phyloP scores from a whole-genome alignment of 1,140 invertebrate genomes.

The Reticulitermes speratus region DNA sequence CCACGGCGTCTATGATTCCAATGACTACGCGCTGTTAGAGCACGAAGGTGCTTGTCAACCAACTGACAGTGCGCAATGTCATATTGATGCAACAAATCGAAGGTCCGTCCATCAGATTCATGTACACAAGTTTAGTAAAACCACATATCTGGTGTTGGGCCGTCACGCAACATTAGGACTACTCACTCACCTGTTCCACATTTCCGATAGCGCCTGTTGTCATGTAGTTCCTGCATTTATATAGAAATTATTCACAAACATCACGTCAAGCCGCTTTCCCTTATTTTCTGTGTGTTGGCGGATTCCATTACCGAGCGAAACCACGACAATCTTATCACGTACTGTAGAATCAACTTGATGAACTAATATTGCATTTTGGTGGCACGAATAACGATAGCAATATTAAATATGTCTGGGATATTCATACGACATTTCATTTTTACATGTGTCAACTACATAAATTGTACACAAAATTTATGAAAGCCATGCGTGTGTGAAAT shows the following conservation, averaged over 20 bases:
- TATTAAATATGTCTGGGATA: too few species aligned
- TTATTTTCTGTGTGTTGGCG: background rate
- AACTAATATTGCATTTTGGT: too few species aligned
- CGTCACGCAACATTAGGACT: background rate
- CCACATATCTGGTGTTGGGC: background rate
- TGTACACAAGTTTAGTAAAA: background rate
- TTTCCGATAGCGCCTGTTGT: too few species aligned
- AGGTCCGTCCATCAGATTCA: background rate
- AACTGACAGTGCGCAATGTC: background rate
- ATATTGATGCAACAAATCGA: slow-evolving; percentile 15
- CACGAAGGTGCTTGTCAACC: background rate
- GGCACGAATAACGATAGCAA: too few species aligned
- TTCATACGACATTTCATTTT: too few species aligned
- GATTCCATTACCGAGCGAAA: background rate
- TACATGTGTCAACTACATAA: too few species aligned
- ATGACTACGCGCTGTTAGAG: too few species aligned
- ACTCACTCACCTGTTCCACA: background rate
- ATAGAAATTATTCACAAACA: background rate
- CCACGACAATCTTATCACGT: too few species aligned
- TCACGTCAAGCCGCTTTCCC: background rate
- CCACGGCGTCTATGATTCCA: too few species aligned
- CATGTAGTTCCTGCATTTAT: background rate
- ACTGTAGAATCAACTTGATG: too few species aligned
- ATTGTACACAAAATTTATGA: too few species aligned
- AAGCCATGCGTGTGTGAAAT: too few species aligned